A percentile compares a stretch with the other conserved stretches of the same genome.
Conservation (phyloP, 2,888 invertebrate genomes). For the Molorchus minor region DNA sequence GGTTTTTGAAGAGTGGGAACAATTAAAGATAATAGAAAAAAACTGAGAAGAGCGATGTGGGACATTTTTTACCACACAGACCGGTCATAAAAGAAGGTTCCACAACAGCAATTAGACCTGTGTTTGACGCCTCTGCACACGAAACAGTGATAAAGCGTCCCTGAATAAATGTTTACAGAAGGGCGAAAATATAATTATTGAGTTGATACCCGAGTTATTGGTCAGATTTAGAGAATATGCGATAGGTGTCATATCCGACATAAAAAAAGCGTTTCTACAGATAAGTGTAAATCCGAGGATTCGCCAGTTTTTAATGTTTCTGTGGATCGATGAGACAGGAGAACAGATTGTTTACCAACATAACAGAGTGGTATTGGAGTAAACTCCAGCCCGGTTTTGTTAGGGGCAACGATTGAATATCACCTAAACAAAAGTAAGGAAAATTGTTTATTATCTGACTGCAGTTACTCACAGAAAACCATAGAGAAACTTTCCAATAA, state of each 20-base stretch:
- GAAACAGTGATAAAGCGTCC: slow-evolving; percentile 18
- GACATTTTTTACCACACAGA: slow-evolving; percentile 4
- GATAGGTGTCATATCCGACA: slow-evolving; percentile 42
- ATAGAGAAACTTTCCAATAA: slow-evolving; percentile 5
- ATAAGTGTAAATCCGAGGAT: slow-evolving; percentile 34
- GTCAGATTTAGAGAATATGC: slow-evolving; percentile 31
- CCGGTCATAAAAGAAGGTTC: slow-evolving; percentile 15
- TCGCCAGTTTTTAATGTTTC: slow-evolving; percentile 12
- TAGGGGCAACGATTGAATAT: slow-evolving; percentile 14
- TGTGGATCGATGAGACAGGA: slow-evolving; percentile 20
- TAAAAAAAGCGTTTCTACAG: slow-evolving; percentile 49
- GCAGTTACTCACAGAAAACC: slow-evolving; percentile 10
- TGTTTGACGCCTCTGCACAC: slow-evolving; percentile 25
- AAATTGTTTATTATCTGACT: neutral
- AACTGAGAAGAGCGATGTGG: neutral
- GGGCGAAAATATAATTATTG: slow-evolving; percentile 24
- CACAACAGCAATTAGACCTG: slow-evolving; percentile 14
- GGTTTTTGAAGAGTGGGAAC: slow-evolving; percentile 4
- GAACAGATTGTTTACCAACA: slow-evolving; percentile 7
- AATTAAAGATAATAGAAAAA: neutral
- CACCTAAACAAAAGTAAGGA: slow-evolving; percentile 10
- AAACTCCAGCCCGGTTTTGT: slow-evolving; percentile 15
- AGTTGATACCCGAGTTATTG: slow-evolving; percentile 23
- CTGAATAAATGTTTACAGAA: slow-evolving; percentile 36
- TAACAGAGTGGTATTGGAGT: slow-evolving; percentile 21